These are phyloP conservation scores for Micromesistius poutassou DNA, from an alignment of 2,797 vertebrate species.

Conservation along the genomic window DNA sequence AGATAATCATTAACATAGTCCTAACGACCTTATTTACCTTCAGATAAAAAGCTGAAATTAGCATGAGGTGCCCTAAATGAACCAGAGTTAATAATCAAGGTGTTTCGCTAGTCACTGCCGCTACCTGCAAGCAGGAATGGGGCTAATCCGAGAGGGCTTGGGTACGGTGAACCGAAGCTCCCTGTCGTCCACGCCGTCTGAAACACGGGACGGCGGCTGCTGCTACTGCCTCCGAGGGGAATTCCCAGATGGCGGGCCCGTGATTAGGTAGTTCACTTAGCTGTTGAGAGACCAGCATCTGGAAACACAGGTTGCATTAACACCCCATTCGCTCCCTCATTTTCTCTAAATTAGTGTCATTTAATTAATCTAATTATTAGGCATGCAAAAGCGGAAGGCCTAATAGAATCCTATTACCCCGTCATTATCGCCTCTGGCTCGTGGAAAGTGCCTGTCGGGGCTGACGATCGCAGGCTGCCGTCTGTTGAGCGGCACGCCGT, in stretches of 20 bases:
- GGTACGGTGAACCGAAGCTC: slow-evolving; percentile 54
- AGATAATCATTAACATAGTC: slow-evolving; percentile 72
- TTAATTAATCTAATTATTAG: slow-evolving; percentile 79
- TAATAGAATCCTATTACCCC: slow-evolving; percentile 72
- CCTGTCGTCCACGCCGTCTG: slow-evolving; percentile 63
- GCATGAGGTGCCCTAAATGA: slow-evolving; percentile 75
- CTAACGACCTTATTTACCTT: slow-evolving; percentile 84
- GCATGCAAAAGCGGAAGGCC: slow-evolving; percentile 67
- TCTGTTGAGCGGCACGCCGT: no score
- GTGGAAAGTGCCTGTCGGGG: slow-evolving; percentile 41
- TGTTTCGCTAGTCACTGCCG: slow-evolving; percentile 46
- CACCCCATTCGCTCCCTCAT: slow-evolving; percentile 67
- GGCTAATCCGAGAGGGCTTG: slow-evolving; percentile 24
- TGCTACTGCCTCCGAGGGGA: slow-evolving; percentile 68
- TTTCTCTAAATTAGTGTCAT: slow-evolving; percentile 76
- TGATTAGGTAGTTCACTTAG: slow-evolving; percentile 73
- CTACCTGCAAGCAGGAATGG: slow-evolving; percentile 20
- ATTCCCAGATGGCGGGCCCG: slow-evolving; percentile 70
- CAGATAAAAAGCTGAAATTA: slow-evolving; percentile 78
- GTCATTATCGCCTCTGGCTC: slow-evolving; percentile 66
- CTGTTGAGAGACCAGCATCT: slow-evolving; percentile 76
- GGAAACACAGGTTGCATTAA: slow-evolving; percentile 77
- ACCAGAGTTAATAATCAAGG: slow-evolving; percentile 76
- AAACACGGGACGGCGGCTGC: slow-evolving; percentile 50
- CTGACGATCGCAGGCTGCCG: background rate